Conservation (phyloP, 64 coral and sea anemone species). For the Actinia equina region DNA sequence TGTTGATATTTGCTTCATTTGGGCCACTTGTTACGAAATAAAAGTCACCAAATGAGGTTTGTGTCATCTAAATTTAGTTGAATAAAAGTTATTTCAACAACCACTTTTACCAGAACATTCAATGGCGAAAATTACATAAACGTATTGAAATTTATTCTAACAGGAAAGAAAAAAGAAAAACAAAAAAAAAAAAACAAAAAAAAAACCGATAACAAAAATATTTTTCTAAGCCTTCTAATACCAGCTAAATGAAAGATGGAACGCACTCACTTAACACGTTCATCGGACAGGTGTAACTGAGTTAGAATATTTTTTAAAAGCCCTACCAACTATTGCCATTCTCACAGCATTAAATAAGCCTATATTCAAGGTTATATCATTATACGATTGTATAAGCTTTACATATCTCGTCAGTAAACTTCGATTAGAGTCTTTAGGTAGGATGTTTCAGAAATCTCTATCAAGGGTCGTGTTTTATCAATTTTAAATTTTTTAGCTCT, state of each 20-base stretch:
- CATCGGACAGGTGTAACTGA: background rate
- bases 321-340: background rate
- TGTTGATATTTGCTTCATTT: constrained; percentile 62
- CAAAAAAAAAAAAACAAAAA: no score
- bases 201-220: no score
- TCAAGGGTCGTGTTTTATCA: background rate
- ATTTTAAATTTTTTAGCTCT: background rate
- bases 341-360: background rate
- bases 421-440: background rate
- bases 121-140: background rate
- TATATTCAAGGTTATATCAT: background rate
- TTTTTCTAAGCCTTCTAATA: background rate
- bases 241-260: background rate
- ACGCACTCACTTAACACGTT: background rate
- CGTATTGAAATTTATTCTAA: background rate
- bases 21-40: constrained; percentile 28
- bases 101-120: background rate
- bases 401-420: background rate
- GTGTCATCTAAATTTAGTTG: background rate
- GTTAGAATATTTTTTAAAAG: background rate
- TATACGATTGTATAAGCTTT: background rate
- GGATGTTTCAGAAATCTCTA: background rate
- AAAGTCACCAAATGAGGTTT: constrained; percentile 16
- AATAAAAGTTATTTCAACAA: constrained; percentile 15
- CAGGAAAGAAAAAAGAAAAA: background rate